Percentiles rank a stretch among this genome's conserved stretches.
phyloP scores from a whole-genome alignment of 1,140 invertebrate species.

The Hyposmocoma kahamanoa region DNA sequence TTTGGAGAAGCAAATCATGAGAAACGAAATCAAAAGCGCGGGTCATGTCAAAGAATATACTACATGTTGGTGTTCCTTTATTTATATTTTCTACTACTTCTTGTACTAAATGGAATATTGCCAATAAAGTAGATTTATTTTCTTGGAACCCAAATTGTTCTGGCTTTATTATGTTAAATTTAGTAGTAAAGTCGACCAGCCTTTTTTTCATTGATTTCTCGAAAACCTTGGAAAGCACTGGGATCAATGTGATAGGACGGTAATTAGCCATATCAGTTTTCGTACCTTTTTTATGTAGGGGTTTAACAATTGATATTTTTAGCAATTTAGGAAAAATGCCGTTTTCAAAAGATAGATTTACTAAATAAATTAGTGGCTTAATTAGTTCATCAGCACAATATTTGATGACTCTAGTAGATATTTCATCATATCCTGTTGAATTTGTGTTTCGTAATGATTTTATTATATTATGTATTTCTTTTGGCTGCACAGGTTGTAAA shows the following conservation, averaged over 20 bases:
- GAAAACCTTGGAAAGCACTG: not conserved
- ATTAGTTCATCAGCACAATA: not conserved
- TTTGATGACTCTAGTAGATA: slow-evolving; percentile 1
- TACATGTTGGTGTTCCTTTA: not conserved
- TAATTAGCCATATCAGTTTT: not conserved
- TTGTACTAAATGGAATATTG: not conserved
- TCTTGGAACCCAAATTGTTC: slow-evolving; percentile 2
- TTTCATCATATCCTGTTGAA: slow-evolving; percentile 1
- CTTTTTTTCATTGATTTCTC: not conserved
- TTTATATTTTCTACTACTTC: not conserved
- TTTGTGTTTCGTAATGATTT: slow-evolving; percentile 2
- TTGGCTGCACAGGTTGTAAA: not conserved
- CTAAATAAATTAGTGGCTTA: not conserved
- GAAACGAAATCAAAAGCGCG: slow-evolving; percentile 4
- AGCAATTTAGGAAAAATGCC: not conserved
- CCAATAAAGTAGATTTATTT: slow-evolving; percentile 3
- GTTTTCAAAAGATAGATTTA: slow-evolving; percentile 1
- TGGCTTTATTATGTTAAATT: not conserved
- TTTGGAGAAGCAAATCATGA: not conserved
- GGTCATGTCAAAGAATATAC: slow-evolving; percentile 1
- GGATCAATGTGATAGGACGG: slow-evolving; percentile 4
- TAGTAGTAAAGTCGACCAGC: not conserved
- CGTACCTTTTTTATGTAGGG: slow-evolving; percentile 1
- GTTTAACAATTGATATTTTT: slow-evolving; percentile 4
- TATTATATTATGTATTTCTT: not conserved